A percentile compares a stretch with the other conserved stretches of the same genome.
Conservation (phyloP, 2,113 vertebrate species). For the Gallinago undulata region DNA sequence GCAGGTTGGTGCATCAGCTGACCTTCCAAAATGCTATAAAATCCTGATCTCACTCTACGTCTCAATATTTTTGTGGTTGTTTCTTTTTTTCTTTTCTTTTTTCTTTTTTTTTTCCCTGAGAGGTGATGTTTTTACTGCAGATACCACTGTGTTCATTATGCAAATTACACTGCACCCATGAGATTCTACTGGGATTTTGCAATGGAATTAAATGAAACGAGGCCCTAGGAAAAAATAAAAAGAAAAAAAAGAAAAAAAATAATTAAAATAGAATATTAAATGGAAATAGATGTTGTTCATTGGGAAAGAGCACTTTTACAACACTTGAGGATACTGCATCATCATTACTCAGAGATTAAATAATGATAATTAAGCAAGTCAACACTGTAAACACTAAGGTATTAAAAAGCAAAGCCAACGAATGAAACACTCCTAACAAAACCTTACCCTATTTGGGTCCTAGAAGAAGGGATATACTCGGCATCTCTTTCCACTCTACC, state of each 20-base stretch:
- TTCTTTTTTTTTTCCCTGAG: not conserved
- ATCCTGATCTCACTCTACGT: not conserved
- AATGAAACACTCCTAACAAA: not conserved
- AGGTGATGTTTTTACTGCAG: not conserved
- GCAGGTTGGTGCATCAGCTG: not conserved
- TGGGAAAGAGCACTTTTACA: not conserved
- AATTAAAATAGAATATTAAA: not conserved
- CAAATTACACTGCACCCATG: not conserved
- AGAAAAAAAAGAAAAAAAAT: not conserved
- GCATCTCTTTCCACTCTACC: not conserved
- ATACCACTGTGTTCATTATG: not conserved
- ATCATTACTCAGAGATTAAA: not conserved
- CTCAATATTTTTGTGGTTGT: not conserved
- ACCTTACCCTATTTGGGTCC: not conserved
- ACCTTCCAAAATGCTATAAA: not conserved
- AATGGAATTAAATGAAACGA: not conserved
- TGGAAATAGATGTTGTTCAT: not conserved
- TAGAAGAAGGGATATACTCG: not conserved
- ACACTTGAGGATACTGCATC: not conserved
- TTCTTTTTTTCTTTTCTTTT: not conserved
- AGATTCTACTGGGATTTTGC: not conserved
- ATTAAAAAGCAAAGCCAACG: not conserved
- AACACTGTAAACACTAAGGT: not conserved
- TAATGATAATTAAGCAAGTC: not conserved
- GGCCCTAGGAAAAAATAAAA: not conserved